Percentiles rank a stretch among this genome's conserved stretches.
These are phyloP conservation scores for Liodrosophila aerea DNA, from an alignment of 2,888 invertebrate genomes.

Conservation along the genomic window DNA sequence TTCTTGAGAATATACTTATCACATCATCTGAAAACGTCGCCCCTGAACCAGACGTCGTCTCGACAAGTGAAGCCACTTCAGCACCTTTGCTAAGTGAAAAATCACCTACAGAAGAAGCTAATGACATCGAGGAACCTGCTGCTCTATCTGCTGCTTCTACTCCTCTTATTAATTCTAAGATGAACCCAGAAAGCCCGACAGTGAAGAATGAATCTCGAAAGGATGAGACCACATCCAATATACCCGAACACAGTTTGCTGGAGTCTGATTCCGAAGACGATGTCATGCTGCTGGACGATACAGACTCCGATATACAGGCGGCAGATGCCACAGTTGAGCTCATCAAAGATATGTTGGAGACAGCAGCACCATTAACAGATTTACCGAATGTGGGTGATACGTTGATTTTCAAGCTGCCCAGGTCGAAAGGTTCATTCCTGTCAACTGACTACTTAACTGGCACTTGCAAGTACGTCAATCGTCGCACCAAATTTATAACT, in stretches of 20 bases:
- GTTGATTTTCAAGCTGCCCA: constrained; percentile 54
- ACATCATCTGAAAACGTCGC: neutral
- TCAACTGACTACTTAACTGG: constrained; percentile 54
- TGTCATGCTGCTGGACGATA: constrained; percentile 61
- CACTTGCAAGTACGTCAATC: constrained; percentile 61
- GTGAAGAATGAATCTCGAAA: neutral
- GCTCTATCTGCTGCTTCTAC: no score
- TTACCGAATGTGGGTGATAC: constrained; percentile 53
- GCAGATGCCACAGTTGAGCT: neutral
- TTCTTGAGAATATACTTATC: constrained; percentile 54
- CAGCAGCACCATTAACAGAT: constrained; percentile 20
- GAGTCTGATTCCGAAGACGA: constrained; percentile 63
- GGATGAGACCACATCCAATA: neutral
- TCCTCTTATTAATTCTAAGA: no score
- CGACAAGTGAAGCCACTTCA: neutral
- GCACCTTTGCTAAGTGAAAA: no score
- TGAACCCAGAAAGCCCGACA: no score
- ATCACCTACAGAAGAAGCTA: no score
- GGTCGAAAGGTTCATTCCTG: constrained; percentile 11
- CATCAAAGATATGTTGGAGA: constrained; percentile 41
- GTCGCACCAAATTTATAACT: constrained; percentile 61
- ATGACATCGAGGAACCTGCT: no score
- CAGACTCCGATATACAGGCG: constrained; percentile 37
- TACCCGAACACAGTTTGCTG: constrained; percentile 29
- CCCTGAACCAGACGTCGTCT: neutral